Base-by-base conservation (phyloP, 2,113 vertebrate genomes). In the Eubucco bourcierii region DNA sequence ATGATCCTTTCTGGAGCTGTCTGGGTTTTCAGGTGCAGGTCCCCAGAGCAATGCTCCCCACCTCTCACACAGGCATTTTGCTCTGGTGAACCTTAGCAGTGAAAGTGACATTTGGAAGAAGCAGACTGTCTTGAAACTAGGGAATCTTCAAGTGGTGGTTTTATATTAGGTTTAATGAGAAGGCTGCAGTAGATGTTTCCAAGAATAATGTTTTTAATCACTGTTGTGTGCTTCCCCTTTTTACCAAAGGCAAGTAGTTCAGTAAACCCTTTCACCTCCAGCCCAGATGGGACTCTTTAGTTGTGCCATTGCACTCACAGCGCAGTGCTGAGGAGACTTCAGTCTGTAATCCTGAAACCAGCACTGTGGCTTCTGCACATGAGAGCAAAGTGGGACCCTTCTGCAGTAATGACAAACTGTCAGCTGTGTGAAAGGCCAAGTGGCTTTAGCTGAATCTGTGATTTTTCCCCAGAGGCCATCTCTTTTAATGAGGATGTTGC, bases 401-500 rank as follows among this genome's bases (percentile, higher is more conserved):
- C 34, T 46, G 50, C 70, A 70, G 67, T 46, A 56, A 47, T 3
- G 24, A 19, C 29, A 72, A 41, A 60, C 70, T 68, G 9, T 29
- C 33, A 90, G 46, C 31, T 50, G 41, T 68, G 28, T 90, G 84
- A 89, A 93, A 95, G 46, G 58, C 82, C 82, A 79, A 72, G 72
- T 1, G 1, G 50, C 55, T 92, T 90, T 31, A 55, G 61, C 61
- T 65, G 11, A 68, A 81, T 73, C 77, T 47, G 67, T 50, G 50
- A 59, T 33, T 73, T 84, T 75, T 63, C 86, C 82, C 87, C 67
- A 68, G 70, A 81, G 61, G 17, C 87, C 12, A 20, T 81, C 47
- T 84, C 50, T 44, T 82, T 84, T 83, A 60, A 80, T n/a, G 60
- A 39, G 65, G 56, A 25, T 64, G 33, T 76, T 91, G 58, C 65